Base-by-base conservation (phyloP, 2,888 invertebrate species). In the Acleris literana region DNA sequence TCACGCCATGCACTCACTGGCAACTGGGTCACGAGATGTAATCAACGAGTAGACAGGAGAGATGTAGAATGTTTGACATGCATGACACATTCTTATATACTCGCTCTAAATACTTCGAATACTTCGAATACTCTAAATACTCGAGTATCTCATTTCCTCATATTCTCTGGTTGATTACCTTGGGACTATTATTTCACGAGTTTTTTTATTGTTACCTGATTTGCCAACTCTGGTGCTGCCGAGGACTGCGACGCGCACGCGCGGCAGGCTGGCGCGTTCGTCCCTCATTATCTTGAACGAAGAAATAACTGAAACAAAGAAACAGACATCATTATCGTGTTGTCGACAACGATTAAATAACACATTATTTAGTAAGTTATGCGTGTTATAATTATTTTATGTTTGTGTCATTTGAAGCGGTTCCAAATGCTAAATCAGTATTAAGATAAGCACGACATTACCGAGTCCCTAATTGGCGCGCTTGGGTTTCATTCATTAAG, bases 161-260 rank as follows among this genome's bases (percentile, higher is more conserved):
- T 39, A 39, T 39, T 39, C 39, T 39, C 39, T 39, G 39, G 39
- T 13, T 11, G 13, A 39, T 39, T 39, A 13, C 13, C 39, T 13
- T 13, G 39, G 46, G n/a, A 18, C 64, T 61, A 63, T 70, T 71
- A 3, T 68, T 61, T 66, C 90, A 20, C 29, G 18, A 43, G 33
- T 22, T 49, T 64, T 17, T 25, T 25, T 9, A 39, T 22, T n/a
- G n/a, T 93, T 92, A 96, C 96, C 96, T 86, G 96, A 96, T 94
- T 96, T 96, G 80, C 96, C 96, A 76, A 96, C 96, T 88, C 96
- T 94, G 68, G 95, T 94, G 88, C 95, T 95, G 76, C 96, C 96
- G 75, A 96, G 94, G 72, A 96, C 96, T 62, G 95, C 96, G 75
- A 96, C 94, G 74, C 96, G 94, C 68, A 96, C 95, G 77, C 95